These are phyloP conservation scores for Pseudochirops cupreus DNA, from an alignment of 2,797 vertebrate species.

Conservation along the genomic window DNA sequence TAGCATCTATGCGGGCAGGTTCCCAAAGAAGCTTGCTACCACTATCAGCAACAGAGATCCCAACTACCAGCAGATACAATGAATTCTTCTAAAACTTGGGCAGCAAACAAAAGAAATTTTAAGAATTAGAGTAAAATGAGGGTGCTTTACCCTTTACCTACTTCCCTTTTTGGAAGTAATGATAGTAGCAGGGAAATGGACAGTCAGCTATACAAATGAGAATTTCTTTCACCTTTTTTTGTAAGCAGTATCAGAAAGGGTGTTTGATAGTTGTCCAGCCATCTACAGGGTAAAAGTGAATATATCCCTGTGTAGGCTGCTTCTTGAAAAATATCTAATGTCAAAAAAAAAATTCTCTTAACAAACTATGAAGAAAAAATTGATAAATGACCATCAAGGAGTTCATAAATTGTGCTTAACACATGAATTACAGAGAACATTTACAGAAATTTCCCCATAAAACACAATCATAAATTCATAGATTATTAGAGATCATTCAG, in stretches of 20 bases:
- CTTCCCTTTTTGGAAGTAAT: slow-evolving; percentile 40
- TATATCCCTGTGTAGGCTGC: neutral
- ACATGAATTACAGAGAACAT: neutral
- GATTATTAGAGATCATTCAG: neutral
- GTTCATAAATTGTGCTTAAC: neutral
- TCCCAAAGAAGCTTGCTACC: slow-evolving; percentile 29
- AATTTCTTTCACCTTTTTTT: slow-evolving; percentile 58
- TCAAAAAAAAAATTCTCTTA: neutral
- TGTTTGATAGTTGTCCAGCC: neutral
- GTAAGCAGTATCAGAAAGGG: slow-evolving; percentile 31
- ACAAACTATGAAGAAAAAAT: neutral
- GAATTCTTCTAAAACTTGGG: no score
- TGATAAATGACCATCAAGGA: neutral
- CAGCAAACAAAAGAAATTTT: neutral
- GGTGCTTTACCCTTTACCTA: neutral
- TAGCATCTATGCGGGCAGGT: neutral
- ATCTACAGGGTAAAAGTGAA: neutral
- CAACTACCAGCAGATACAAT: neutral
- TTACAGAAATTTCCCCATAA: neutral
- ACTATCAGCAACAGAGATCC: neutral
- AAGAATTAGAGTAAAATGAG: slow-evolving; percentile 40
- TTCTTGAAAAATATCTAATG: neutral
- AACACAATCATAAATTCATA: neutral
- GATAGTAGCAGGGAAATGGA: slow-evolving; percentile 16
- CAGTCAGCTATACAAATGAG: slow-evolving; percentile 15